Conservation (phyloP, 92 coral and sea anemone genomes). For the Porites rus region DNA sequence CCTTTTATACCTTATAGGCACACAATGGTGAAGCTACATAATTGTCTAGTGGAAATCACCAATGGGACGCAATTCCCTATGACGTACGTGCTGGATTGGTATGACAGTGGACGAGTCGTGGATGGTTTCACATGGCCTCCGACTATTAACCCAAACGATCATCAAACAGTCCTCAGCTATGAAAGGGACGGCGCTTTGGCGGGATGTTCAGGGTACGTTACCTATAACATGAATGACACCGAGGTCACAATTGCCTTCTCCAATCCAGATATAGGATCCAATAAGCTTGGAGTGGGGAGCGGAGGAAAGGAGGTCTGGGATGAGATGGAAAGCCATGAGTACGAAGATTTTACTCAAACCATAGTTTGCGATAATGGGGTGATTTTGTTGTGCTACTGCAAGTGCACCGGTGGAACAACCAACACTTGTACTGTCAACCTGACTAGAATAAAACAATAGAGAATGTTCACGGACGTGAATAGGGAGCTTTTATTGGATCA, state of each 20-base stretch:
- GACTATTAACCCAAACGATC: constrained; percentile 26
- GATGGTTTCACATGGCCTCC: constrained; percentile 56
- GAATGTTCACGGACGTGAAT: no score
- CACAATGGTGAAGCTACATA: constrained; percentile 58
- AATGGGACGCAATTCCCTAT: constrained; percentile 46
- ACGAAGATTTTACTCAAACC: constrained; percentile 16
- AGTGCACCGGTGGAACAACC: constrained; percentile 53
- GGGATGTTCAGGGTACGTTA: constrained; percentile 75
- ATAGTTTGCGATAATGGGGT: neutral
- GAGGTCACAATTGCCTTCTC: constrained; percentile 66
- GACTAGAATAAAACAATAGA: no score
- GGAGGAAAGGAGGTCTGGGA: constrained; percentile 62
- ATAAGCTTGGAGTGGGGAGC: constrained; percentile 69
- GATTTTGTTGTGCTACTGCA: constrained; percentile 31
- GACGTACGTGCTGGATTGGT: constrained; percentile 56
- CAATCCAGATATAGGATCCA: constrained; percentile 55
- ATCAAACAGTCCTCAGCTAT: constrained; percentile 50
- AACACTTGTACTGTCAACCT: constrained; percentile 34
- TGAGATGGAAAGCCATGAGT: constrained; percentile 51
- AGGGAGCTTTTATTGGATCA: no score
- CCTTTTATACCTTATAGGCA: neutral
- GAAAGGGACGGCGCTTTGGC: constrained; percentile 60
- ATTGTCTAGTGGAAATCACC: constrained; percentile 31
- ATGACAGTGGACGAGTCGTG: constrained; percentile 66
- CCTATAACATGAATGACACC: constrained; percentile 55